Percentiles rank a stretch among this genome's conserved stretches.
These are phyloP conservation scores for Cygnus buccinator DNA, from an alignment of 2,113 vertebrate species.

Conservation along the genomic window DNA sequence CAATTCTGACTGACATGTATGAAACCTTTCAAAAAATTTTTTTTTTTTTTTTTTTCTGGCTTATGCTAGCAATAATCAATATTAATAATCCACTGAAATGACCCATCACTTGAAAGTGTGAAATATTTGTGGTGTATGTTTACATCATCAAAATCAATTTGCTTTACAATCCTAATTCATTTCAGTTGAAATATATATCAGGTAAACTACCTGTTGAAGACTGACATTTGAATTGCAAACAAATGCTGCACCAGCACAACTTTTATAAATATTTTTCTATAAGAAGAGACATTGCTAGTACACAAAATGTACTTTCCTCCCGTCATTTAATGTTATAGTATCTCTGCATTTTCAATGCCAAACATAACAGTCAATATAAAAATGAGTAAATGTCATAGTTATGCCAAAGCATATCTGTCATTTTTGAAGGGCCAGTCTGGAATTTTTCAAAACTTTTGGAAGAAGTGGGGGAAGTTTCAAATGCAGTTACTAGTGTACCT, in stretches of 20 bases:
- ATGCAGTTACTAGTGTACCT: background rate
- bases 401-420: background rate
- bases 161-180: background rate
- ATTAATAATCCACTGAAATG: background rate
- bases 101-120: slow-evolving; percentile 4
- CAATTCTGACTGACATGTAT: background rate
- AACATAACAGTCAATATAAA: background rate
- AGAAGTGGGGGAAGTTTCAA: background rate
- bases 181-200: slow-evolving; percentile 25
- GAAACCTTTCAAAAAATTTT: background rate
- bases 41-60: background rate
- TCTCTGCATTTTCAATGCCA: background rate
- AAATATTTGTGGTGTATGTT: slow-evolving; percentile 33
- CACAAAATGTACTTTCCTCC: background rate
- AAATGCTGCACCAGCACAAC: background rate
- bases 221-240: slow-evolving; percentile 30
- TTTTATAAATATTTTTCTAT: background rate
- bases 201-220: background rate
- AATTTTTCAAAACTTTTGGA: background rate
- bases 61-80: slow-evolving; percentile 7
- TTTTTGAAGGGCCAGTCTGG: background rate
- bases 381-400: background rate
- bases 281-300: background rate
- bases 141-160: slow-evolving; percentile 8
- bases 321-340: background rate